Conservation (phyloP, 1,140 invertebrate species). For the Cephus cinctus region DNA sequence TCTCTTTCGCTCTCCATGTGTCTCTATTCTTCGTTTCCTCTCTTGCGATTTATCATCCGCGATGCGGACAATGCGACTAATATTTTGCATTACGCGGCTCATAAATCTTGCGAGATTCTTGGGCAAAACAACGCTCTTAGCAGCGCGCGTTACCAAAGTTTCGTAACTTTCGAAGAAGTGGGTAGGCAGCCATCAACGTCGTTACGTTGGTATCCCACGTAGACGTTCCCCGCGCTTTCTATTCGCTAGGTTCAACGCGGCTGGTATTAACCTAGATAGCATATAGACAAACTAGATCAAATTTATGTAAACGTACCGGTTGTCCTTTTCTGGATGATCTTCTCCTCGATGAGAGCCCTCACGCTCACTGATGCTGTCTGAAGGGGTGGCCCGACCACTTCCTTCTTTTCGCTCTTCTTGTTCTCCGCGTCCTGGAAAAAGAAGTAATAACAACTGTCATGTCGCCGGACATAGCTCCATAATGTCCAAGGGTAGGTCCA, state of each 20-base stretch:
- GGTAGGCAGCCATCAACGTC: too few species aligned
- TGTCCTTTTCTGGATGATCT: conserved; percentile 82
- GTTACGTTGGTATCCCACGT: too few species aligned
- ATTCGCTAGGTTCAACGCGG: too few species aligned
- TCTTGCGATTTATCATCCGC: conserved; percentile 42
- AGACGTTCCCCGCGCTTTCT: too few species aligned
- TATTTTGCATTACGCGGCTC: conserved; percentile 40
- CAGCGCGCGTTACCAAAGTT: too few species aligned
- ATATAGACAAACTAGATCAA: not conserved
- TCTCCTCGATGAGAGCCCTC: conserved; percentile 85
- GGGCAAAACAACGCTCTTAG: too few species aligned
- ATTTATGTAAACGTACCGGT: conserved; percentile 43
- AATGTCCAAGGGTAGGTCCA: too few species aligned
- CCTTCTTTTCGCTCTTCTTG: conserved; percentile 84
- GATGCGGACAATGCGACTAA: conserved; percentile 49
- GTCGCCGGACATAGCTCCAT: too few species aligned
- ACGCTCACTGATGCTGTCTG: conserved; percentile 87
- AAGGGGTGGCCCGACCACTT: conserved; percentile 73
- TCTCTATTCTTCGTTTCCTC: not conserved
- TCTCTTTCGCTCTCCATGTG: not conserved
- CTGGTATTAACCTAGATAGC: too few species aligned
- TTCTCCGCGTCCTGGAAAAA: conserved; percentile 74
- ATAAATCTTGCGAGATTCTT: too few species aligned
- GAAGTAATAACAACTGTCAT: too few species aligned
- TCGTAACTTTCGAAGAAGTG: too few species aligned